These are phyloP conservation scores for Troides aeacus DNA, from an alignment of 2,888 invertebrate species.

Conservation along the genomic window DNA sequence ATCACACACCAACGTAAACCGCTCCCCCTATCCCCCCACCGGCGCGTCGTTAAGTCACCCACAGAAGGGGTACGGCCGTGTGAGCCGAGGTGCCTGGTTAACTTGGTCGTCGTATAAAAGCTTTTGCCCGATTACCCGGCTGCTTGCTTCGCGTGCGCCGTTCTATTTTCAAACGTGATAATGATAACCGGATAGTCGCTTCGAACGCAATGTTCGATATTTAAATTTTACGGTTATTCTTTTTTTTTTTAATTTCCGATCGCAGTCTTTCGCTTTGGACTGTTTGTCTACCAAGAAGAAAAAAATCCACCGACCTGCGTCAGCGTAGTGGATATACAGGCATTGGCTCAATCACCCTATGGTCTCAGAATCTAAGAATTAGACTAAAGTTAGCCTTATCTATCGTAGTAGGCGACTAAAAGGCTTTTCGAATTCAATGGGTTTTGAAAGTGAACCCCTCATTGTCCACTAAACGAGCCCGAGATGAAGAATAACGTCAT, in stretches of 20 bases:
- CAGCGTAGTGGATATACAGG: no score
- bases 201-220: constrained; percentile 35
- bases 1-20: constrained; percentile 64
- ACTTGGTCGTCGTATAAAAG: constrained; percentile 62
- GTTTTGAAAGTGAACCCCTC: no score
- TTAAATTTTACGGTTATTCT: constrained; percentile 19
- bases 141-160: constrained; percentile 75
- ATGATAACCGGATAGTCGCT: constrained; percentile 71
- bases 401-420: no score
- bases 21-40: constrained; percentile 53
- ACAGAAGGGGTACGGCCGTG: constrained; percentile 62
- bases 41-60: constrained; percentile 59
- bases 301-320: no score
- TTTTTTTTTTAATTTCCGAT: constrained; percentile 3
- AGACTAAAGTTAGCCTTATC: no score
- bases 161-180: constrained; percentile 78
- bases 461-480: no score
- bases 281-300: no score
- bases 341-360: no score
- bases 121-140: constrained; percentile 76
- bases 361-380: no score
- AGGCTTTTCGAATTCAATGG: no score
- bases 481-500: no score
- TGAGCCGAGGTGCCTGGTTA: constrained; percentile 57
- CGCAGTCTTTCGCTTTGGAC: no score